phyloP scores from a whole-genome alignment of 2,797 vertebrate genomes.

The Melanotaenia trifasciata region DNA sequence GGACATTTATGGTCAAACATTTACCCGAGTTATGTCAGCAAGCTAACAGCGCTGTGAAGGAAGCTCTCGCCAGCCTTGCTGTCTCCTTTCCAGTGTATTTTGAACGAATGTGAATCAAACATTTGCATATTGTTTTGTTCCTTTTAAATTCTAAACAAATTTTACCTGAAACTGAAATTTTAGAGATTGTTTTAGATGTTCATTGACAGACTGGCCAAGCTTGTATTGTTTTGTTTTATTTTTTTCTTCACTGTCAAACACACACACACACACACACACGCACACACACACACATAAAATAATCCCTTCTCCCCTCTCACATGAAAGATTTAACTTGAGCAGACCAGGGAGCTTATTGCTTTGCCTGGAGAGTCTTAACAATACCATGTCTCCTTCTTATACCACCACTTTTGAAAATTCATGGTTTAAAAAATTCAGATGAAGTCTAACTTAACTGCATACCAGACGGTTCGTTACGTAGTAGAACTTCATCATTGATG shows the following conservation, averaged over 20 bases:
- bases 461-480: slow-evolving; percentile 34
- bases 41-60: slow-evolving; percentile 27
- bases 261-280: slow-evolving; percentile 1
- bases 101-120: slow-evolving; percentile 39
- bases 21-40: slow-evolving; percentile 52
- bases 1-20: slow-evolving; percentile 65
- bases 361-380: slow-evolving; percentile 41
- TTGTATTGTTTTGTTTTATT: not conserved
- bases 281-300: slow-evolving; percentile 6
- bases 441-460: slow-evolving; percentile 25
- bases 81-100: slow-evolving; percentile 20
- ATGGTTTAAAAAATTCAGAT: slow-evolving; percentile 56
- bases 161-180: slow-evolving; percentile 1
- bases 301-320: slow-evolving; percentile 25
- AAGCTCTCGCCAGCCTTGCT: slow-evolving; percentile 7
- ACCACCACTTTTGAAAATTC: slow-evolving; percentile 32
- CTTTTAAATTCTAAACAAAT: not conserved
- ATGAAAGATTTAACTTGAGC: slow-evolving; percentile 67
- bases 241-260: not conserved
- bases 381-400: slow-evolving; percentile 22
- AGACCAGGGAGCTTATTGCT: slow-evolving; percentile 60
- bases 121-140: slow-evolving; percentile 20
- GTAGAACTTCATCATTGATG: slow-evolving; percentile 7
- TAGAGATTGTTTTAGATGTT: slow-evolving; percentile 1
- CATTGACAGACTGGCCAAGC: slow-evolving; percentile 8